Evolutionary conservation across 2,888 invertebrate species (phyloP).

Genomic region (Chrysodeixis includens): DNA sequence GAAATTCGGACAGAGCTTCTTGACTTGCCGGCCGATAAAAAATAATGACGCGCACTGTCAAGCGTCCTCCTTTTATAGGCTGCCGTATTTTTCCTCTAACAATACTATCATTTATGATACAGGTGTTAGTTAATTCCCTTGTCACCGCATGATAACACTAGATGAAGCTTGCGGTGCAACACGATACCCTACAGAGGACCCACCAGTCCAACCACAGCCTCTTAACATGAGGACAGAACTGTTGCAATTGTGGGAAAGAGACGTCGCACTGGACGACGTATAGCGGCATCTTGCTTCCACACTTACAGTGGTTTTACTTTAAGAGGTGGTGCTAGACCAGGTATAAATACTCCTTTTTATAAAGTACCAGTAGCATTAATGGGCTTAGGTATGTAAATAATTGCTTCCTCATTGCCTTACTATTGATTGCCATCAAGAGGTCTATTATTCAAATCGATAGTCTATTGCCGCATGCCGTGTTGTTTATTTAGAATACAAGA

Average conservation of each 20-base stretch:
- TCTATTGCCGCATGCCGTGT: slow-evolving; percentile 3
- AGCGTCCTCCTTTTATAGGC: no score
- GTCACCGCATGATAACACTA: slow-evolving; percentile 44
- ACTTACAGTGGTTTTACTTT: no score
- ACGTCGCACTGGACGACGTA: no score
- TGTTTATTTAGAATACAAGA: slow-evolving; percentile 2
- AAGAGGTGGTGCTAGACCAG: not conserved
- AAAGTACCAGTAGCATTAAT: slow-evolving; percentile 12
- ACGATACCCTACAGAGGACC: slow-evolving; percentile 18
- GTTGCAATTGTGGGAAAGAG: no score
- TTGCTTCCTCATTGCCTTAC: slow-evolving; percentile 5
- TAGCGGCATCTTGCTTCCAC: no score
- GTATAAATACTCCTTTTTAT: slow-evolving; percentile 10
- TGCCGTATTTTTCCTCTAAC: no score
- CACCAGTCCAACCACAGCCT: no score
- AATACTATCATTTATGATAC: not conserved
- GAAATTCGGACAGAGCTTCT: no score
- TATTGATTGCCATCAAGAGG: slow-evolving; percentile 6
- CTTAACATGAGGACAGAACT: no score
- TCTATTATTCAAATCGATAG: slow-evolving; percentile 4
- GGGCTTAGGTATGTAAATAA: not conserved
- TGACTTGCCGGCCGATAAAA: no score
- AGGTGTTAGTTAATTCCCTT: slow-evolving; percentile 27
- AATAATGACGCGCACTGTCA: no score
- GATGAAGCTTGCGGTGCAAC: slow-evolving; percentile 50